Evolutionary conservation across 2,113 vertebrate species (phyloP), one percentile per base, ranked within the genome.

Genomic region (Trinectes maculatus): DNA sequence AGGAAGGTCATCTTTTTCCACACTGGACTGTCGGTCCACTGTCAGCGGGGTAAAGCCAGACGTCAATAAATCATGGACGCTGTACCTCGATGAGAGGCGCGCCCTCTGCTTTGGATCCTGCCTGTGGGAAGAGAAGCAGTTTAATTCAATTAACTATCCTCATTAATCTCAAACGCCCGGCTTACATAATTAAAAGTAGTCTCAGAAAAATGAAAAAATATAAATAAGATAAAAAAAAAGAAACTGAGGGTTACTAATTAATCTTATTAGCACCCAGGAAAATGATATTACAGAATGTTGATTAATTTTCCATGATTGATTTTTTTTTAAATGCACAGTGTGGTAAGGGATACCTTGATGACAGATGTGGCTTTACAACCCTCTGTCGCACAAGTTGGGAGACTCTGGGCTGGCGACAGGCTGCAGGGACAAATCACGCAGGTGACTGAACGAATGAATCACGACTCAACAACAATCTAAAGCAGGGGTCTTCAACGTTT

Each of bases 331-430:
- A 59, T 8, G 3, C 3, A 40, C 3, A 7, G 33, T 26, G 28
- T 54, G 25, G 16, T 3, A 22, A 25, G 9, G 3, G 31, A 6
- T 59, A 96, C 95, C 94, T 95, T 74, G 91, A 93, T 36, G 91
- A 87, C 67, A 89, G 89, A 63, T 92, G 92, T 52, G 92, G 88
- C 21, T 93, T 93, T 77, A 95, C 87, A 59, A 96, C 90, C 86
- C 74, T 95, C 90, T 95, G 94, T 57, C 82, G 93, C 88, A 98
- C 96, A 85, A 97, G 90, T 75, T 95, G 94, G 53, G 95, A 95
- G 72, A 94, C 92, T 89, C 94, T 96, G 61, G 96, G 95, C 82
- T 96, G 94, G 76, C 90, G 92, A 89, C 95, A 97, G 55, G 93
- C 96, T 97, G 86, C 8, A 55, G 55, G 57, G 9, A 26, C 47